Conservation (phyloP, 2,888 invertebrate species). For the Labia minor region DNA sequence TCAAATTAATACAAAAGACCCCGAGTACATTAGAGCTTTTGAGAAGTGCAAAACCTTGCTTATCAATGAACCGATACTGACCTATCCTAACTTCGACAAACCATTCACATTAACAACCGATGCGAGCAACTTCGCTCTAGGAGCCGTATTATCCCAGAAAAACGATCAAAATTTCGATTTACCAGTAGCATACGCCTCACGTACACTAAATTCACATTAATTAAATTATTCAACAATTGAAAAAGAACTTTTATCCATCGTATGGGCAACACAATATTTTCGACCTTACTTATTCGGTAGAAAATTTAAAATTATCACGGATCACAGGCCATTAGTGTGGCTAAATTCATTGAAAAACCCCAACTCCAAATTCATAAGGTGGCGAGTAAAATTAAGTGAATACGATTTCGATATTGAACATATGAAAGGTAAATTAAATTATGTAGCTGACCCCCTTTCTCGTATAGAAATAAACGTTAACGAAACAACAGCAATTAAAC, state of each 20-base stretch:
- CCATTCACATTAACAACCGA: constrained; percentile 9
- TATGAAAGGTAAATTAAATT: neutral
- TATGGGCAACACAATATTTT: constrained; percentile 18
- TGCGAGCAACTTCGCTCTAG: neutral
- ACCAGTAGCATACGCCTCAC: constrained; percentile 8
- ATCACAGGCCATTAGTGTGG: neutral
- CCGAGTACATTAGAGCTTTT: constrained; percentile 13
- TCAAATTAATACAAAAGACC: neutral
- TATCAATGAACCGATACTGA: neutral
- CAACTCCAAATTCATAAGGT: neutral
- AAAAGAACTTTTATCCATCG: constrained; percentile 14
- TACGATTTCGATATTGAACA: neutral
- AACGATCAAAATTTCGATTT: neutral
- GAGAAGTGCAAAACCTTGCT: constrained; percentile 1
- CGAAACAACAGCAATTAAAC: neutral
- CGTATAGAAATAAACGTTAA: neutral
- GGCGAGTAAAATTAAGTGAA: neutral
- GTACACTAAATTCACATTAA: constrained; percentile 3
- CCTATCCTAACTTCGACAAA: constrained; percentile 13
- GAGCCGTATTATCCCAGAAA: neutral
- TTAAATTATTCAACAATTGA: neutral
- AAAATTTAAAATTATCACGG: constrained; percentile 14
- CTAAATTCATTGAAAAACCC: neutral
- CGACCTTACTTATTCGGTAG: neutral
- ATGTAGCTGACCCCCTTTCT: neutral